These are phyloP conservation scores for Malacosoma neustria DNA, from an alignment of 2,888 invertebrate genomes.

Conservation along the genomic window DNA sequence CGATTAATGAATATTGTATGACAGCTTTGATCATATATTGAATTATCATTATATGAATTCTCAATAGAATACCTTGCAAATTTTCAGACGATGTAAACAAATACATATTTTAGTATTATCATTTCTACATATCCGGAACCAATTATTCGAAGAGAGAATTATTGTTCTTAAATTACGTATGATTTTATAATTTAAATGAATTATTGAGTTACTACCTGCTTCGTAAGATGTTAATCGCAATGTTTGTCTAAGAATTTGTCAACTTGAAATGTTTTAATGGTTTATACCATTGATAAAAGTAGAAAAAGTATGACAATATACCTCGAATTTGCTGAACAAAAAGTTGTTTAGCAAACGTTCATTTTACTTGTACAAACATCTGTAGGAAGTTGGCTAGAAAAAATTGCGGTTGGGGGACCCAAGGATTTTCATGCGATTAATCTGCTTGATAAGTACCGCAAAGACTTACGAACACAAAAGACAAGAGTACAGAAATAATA, in stretches of 20 bases:
- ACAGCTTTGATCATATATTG: too few relatives aligned
- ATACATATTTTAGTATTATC: too few relatives aligned
- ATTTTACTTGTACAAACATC: constrained; percentile 28
- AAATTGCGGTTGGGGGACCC: constrained; percentile 45
- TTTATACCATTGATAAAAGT: constrained; percentile 9
- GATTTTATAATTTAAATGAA: neutral
- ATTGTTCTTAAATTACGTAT: neutral
- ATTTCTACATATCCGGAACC: too few relatives aligned
- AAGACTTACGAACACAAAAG: too few relatives aligned
- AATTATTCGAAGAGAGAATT: too few relatives aligned
- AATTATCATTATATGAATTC: too few relatives aligned
- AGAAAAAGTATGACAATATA: constrained; percentile 8
- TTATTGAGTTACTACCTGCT: neutral
- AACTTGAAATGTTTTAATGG: neutral
- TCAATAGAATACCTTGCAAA: too few relatives aligned
- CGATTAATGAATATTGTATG: too few relatives aligned
- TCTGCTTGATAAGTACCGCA: constrained; percentile 55
- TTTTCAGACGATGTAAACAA: too few relatives aligned
- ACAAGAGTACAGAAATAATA: too few relatives aligned
- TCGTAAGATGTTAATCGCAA: neutral
- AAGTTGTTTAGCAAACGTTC: constrained; percentile 11
- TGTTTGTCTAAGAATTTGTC: neutral
- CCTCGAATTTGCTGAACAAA: constrained; percentile 7
- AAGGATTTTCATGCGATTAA: constrained; percentile 56
- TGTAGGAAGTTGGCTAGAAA: constrained; percentile 41